Conservation (phyloP, 2,888 invertebrate genomes). For the Caenorhabditis zanzibari region DNA sequence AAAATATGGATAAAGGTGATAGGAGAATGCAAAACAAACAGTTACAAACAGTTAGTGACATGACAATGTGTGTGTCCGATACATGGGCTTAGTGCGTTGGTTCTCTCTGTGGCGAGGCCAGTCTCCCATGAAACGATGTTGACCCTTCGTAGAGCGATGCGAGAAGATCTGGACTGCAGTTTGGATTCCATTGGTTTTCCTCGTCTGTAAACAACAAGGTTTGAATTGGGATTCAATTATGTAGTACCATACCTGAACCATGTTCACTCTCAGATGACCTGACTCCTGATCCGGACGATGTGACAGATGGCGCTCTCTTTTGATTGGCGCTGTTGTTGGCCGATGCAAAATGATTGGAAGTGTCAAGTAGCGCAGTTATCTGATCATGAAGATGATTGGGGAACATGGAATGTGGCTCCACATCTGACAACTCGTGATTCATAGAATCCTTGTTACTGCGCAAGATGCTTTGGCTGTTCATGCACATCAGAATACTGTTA, state of each 20-base stretch:
- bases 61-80: neutral
- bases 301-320: constrained; percentile 50
- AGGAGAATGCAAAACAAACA: constrained; percentile 54
- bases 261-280: constrained; percentile 62
- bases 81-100: neutral
- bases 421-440: constrained; percentile 45
- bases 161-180: constrained; percentile 64
- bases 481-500: constrained; percentile 60
- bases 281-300: constrained; percentile 43
- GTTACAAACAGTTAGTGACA: constrained; percentile 37
- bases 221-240: too few species aligned
- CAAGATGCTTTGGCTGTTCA: constrained; percentile 36
- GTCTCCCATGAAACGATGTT: constrained; percentile 57
- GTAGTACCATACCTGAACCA: constrained; percentile 32
- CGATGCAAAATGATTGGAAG: constrained; percentile 54
- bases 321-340: constrained; percentile 15
- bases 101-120: constrained; percentile 5
- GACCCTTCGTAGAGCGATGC: constrained; percentile 65
- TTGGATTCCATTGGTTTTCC: constrained; percentile 61
- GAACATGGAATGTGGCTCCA: constrained; percentile 52
- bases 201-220: constrained; percentile 63
- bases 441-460: constrained; percentile 20
- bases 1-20: neutral
- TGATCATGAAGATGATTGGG: constrained; percentile 62
- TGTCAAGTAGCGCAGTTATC: constrained; percentile 60